A percentile compares a stretch with the other conserved stretches of the same genome.
These are phyloP conservation scores for Tenthredo livida DNA, from an alignment of 2,888 invertebrate genomes.

Conservation along the genomic window DNA sequence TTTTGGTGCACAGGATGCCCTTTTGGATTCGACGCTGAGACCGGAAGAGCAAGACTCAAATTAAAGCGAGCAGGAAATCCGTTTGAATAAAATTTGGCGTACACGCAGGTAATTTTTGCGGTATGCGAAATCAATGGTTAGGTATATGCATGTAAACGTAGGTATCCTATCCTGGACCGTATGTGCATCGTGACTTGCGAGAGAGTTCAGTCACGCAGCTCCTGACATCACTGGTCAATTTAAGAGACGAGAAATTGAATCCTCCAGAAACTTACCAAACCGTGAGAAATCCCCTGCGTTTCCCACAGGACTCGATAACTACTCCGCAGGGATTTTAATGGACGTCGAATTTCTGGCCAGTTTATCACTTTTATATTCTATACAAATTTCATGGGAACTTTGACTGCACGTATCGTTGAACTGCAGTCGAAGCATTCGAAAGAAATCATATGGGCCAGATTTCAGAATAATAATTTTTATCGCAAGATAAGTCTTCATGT, in stretches of 20 bases:
- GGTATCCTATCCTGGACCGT: not conserved
- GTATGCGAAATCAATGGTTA: not conserved
- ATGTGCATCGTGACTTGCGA: slow-evolving; percentile 1
- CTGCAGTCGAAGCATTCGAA: not conserved
- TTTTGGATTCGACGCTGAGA: slow-evolving; percentile 3
- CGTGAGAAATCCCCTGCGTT: slow-evolving; percentile 34
- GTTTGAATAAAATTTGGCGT: not conserved
- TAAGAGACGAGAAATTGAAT: slow-evolving; percentile 10
- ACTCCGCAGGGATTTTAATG: slow-evolving; percentile 31
- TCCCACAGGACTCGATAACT: slow-evolving; percentile 31
- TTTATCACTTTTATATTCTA: not conserved
- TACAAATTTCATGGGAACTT: slow-evolving; percentile 25
- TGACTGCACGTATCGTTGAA: not conserved
- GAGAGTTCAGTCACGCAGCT: slow-evolving; percentile 31
- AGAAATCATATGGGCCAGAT: not conserved
- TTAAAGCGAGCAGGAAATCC: slow-evolving; percentile 35
- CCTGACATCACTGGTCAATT: slow-evolving; percentile 18
- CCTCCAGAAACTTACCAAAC: slow-evolving; percentile 12
- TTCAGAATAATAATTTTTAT: slow-evolving; percentile 7
- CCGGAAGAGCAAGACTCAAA: not conserved
- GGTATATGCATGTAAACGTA: not conserved
- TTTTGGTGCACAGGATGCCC: not conserved
- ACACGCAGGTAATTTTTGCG: not conserved
- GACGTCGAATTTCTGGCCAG: not conserved
- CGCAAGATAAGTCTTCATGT: not conserved